phyloP scores from a whole-genome alignment of 2,888 invertebrate species.

The Lithophane leautieri region DNA sequence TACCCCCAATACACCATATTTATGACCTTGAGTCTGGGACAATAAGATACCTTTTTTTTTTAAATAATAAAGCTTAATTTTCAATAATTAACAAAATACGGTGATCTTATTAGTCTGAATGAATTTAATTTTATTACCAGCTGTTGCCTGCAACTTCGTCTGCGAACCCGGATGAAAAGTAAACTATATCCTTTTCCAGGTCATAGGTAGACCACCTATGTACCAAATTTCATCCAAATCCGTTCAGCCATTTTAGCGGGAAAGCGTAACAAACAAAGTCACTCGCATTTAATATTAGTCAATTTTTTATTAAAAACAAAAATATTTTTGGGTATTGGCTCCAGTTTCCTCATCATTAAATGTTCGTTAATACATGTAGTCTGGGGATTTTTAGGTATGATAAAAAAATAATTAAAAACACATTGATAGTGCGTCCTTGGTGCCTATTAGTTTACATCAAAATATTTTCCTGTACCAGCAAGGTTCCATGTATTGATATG shows the following conservation, averaged over 20 bases:
- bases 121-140: too few species aligned
- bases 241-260: too few species aligned
- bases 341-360: constrained; percentile 24
- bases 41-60: too few species aligned
- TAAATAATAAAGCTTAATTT: neutral
- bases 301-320: neutral
- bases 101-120: too few species aligned
- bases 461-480: constrained; percentile 19
- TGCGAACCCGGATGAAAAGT: too few species aligned
- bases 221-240: too few species aligned
- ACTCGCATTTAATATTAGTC: too few species aligned
- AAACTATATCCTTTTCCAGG: too few species aligned
- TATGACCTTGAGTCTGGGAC: neutral
- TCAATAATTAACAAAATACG: too few species aligned
- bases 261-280: too few species aligned
- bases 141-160: too few species aligned
- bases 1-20: neutral
- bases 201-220: too few species aligned
- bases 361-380: neutral
- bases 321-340: neutral
- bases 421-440: neutral
- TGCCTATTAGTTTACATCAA: neutral
- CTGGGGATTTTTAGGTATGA: constrained; percentile 2
- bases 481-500: neutral
- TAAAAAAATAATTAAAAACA: neutral